These are phyloP conservation scores for Tachina lurida DNA, from an alignment of 2,888 invertebrate species.

Conservation along the genomic window DNA sequence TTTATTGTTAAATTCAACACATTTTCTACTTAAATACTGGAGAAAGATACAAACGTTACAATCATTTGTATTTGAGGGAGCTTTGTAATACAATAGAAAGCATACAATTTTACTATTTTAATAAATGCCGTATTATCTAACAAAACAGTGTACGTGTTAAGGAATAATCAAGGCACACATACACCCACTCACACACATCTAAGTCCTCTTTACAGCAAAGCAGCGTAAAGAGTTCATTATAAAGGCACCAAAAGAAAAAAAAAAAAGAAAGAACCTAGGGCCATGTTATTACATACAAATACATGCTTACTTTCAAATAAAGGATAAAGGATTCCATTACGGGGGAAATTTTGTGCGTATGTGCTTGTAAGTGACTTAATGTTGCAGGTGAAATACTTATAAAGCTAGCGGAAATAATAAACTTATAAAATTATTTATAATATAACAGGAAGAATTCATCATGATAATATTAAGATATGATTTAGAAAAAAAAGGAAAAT, in stretches of 20 bases:
- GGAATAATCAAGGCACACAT: slow-evolving; percentile 18
- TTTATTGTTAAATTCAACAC: background rate
- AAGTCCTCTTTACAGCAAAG: background rate
- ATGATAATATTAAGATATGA: slow-evolving; percentile 28
- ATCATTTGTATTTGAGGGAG: background rate
- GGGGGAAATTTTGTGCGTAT: background rate
- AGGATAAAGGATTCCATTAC: slow-evolving; percentile 8
- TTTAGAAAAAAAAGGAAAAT: slow-evolving; percentile 28
- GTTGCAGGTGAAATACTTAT: slow-evolving; percentile 62
- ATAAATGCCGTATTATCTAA: slow-evolving; percentile 11
- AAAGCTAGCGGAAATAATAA: slow-evolving; percentile 69
- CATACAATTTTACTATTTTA: slow-evolving; percentile 23
- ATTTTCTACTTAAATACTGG: slow-evolving; percentile 50
- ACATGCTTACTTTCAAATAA: background rate
- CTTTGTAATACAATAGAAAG: background rate
- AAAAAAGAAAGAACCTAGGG: background rate
- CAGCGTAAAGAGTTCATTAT: background rate
- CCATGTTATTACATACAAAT: slow-evolving; percentile 10
- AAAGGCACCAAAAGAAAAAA: background rate
- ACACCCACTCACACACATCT: background rate
- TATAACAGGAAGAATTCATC: slow-evolving; percentile 55
- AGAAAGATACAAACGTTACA: slow-evolving; percentile 35
- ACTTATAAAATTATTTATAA: slow-evolving; percentile 50
- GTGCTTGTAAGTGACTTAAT: slow-evolving; percentile 32
- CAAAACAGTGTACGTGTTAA: slow-evolving; percentile 22